These are phyloP conservation scores for Hypselothyrea guttata DNA, from an alignment of 2,888 invertebrate genomes.

Conservation along the genomic window DNA sequence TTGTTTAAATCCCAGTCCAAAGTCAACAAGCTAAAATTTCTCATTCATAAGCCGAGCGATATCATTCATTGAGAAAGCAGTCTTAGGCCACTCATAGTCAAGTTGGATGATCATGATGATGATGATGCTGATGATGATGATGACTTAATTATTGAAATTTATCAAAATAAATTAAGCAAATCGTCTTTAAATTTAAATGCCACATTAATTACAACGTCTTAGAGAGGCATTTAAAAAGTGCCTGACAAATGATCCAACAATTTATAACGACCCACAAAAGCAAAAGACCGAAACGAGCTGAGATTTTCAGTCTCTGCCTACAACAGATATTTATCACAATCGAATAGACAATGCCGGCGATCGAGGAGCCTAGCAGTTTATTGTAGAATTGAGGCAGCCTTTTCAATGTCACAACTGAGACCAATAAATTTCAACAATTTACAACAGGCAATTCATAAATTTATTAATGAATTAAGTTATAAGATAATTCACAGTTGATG, in stretches of 20 bases:
- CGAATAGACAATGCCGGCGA: constrained; percentile 45
- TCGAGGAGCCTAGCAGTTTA: constrained; percentile 2
- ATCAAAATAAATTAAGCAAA: constrained; percentile 66
- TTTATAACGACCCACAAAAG: constrained; percentile 42
- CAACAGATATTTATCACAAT: constrained; percentile 50
- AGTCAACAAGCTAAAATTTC: constrained; percentile 6
- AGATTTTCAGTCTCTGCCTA: constrained; percentile 42
- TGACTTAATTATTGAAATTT: constrained; percentile 67
- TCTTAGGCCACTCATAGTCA: constrained; percentile 5
- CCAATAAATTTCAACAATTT: constrained; percentile 79
- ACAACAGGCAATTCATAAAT: constrained; percentile 80
- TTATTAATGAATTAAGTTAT: constrained; percentile 82
- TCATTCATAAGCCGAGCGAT: constrained; percentile 41
- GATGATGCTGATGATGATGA: constrained; percentile 36
- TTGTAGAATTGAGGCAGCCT: constrained; percentile 19
- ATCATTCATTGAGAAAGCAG: constrained; percentile 42
- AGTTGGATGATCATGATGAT: not conserved
- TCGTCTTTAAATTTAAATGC: constrained; percentile 58
- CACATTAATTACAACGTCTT: constrained; percentile 65
- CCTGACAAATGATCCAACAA: constrained; percentile 52
- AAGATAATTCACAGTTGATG: constrained; percentile 78
- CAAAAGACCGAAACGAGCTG: not conserved
- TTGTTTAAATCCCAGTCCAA: constrained; percentile 2
- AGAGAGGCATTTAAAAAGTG: constrained; percentile 53
- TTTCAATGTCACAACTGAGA: constrained; percentile 52